A percentile compares a stretch with the other conserved stretches of the same genome.
Conservation (phyloP, 2,888 invertebrate genomes). For the Netelia virgata region DNA sequence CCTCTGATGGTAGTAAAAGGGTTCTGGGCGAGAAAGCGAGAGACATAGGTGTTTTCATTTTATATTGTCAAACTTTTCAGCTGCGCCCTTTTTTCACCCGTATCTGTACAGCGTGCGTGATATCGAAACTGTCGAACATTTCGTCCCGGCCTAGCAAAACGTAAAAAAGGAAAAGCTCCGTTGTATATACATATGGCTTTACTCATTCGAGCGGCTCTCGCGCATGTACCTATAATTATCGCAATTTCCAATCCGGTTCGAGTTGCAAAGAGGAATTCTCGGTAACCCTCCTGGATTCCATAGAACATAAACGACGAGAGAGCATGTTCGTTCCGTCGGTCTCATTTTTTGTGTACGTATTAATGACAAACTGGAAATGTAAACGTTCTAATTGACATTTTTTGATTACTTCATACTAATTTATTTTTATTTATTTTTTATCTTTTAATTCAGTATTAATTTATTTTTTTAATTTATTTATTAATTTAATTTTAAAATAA, state of each 20-base stretch:
- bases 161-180: slow-evolving; percentile 57
- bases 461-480: no score
- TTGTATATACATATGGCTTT: slow-evolving; percentile 6
- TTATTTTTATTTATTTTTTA: no score
- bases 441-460: no score
- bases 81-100: slow-evolving; percentile 55
- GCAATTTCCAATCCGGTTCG: slow-evolving; percentile 27
- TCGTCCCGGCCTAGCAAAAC: slow-evolving; percentile 33
- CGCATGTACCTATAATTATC: slow-evolving; percentile 55
- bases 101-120: not conserved
- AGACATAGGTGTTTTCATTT: slow-evolving; percentile 55
- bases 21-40: not conserved
- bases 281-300: slow-evolving; percentile 35
- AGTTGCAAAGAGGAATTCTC: slow-evolving; percentile 9
- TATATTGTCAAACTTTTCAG: slow-evolving; percentile 65
- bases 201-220: slow-evolving; percentile 4
- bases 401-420: no score
- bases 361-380: no score
- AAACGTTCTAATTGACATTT: no score
- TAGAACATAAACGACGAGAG: slow-evolving; percentile 32
- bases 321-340: slow-evolving; percentile 17
- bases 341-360: slow-evolving; percentile 2
- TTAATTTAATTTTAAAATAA: no score
- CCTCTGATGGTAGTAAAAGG: slow-evolving; percentile 10
- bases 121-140: slow-evolving; percentile 53